Evolutionary conservation across 2,113 vertebrate genomes (phyloP), one percentile per base, ranked within the genome.

Genomic region (Malaclemys terrapin): DNA sequence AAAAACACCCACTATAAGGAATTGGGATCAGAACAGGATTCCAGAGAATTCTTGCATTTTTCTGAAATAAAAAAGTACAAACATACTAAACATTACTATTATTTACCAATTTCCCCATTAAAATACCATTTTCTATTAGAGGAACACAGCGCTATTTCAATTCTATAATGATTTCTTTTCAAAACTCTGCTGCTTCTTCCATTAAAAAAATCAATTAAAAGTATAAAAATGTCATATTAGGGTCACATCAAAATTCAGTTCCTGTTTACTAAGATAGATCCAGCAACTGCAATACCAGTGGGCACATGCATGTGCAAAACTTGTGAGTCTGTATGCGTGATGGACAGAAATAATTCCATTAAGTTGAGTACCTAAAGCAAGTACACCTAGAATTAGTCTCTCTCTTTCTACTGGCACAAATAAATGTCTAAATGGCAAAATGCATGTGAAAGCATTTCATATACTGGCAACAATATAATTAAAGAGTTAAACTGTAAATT

Each of bases 401-500:
- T 94, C 49, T 80, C 78, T 47, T 57, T n/a, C 38, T 49, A 20
- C 29, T 10, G 1, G 35, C 42, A 78, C 54, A 80, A 80, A 20
- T 0, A 57, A 57, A 57, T 57, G 25, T 57, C 56, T 57, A 57
- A 8, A 57, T 11, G 25, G 24, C 25, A 57, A 57, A 57, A 57
- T 57, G 56, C 25, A 27, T 10, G 25, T 27, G 56, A 0, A 1
- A 86, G 31, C 85, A n/a, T 5, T 52, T 81, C 35, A 1, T 0
- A n/a, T 10, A 53, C 31, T 52, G 0, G 4, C 0, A 62, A 8
- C 45, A 89, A 81, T 27, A 10, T 1, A 59, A 62, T 8, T n/a
- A 4, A 52, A 29, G 14, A 88, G 94, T 42, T 62, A 82, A 89
- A 88, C 52, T 82, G 76, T 65, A 82, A 82, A 85, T 79, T 91